These are phyloP conservation scores for Drosophila neocordata DNA, from an alignment of 1,140 invertebrate species.

Conservation along the genomic window DNA sequence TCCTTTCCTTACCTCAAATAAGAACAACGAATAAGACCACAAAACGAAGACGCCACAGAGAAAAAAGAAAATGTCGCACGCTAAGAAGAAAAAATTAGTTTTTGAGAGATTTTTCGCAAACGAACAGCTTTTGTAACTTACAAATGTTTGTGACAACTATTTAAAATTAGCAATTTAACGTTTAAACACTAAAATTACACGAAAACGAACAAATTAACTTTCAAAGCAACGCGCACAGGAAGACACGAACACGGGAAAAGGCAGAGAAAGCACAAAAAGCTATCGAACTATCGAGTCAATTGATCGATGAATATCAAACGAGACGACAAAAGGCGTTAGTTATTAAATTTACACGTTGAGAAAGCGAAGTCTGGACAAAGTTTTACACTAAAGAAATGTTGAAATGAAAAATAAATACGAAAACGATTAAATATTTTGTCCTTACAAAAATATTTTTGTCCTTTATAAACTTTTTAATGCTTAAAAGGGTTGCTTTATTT, in stretches of 20 bases:
- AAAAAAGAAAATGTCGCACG: constrained; percentile 2
- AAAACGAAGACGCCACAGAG: not conserved
- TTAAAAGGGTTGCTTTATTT: too few relatives aligned
- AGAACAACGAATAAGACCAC: not conserved
- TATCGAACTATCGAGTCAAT: not conserved
- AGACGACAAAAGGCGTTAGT: not conserved
- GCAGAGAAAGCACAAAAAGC: constrained; percentile 5
- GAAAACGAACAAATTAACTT: constrained; percentile 17
- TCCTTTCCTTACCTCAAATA: not conserved
- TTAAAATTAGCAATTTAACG: not conserved
- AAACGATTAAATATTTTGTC: too few relatives aligned
- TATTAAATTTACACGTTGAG: too few relatives aligned
- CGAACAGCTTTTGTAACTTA: not conserved
- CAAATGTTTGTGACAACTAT: not conserved
- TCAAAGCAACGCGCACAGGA: constrained; percentile 29
- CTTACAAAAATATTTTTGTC: too few relatives aligned
- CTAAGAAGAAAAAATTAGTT: not conserved
- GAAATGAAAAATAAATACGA: too few relatives aligned
- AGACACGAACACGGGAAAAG: constrained; percentile 25
- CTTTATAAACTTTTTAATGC: too few relatives aligned
- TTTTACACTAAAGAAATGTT: too few relatives aligned
- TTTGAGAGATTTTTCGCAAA: constrained; percentile 1
- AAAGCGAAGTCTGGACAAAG: too few relatives aligned
- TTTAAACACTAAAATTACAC: constrained; percentile 25
- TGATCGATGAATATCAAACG: not conserved